Base-by-base conservation (phyloP, 1,140 invertebrate species). In the Drosophila melanogaster region DNA sequence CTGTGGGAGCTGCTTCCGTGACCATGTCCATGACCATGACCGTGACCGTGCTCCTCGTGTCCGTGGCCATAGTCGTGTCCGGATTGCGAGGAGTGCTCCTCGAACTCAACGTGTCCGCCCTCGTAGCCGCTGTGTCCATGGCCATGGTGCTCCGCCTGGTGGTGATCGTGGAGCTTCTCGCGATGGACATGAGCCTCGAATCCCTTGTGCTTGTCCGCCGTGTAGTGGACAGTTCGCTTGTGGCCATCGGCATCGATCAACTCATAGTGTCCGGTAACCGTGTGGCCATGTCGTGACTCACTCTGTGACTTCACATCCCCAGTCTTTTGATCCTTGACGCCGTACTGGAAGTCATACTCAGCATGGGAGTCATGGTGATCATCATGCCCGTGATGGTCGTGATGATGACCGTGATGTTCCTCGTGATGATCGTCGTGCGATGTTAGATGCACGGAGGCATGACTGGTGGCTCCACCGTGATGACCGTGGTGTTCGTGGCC, bases 241-340 rank as follows among this genome's bases (percentile, higher is more conserved):
- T 92, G 90, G n/a, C 92, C 92, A 72, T 93, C 92, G 49, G 92
- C 90, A 60, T 93, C 92, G 57, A 92, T 81, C 71, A 92, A 79
- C 78, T 84, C 81, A 71, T 93, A 92, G 54, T 90, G 77, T 76
- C 92, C 92, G 70, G 91, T 77, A 56, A 92, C 92, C 74, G 84
- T 81, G 56, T 90, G 81, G 60, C 90, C 90, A 22, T 91, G 79
- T 47, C 86, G 67, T 14, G 61, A 50, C 49, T 91, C 90, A 43
- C 69, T 83, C 37, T 87, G 81, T 24, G 67, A 53, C 65, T 91
- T 83, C 4, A 87, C 70, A 67, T 91, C 90, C 47, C 90, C 90
- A 1, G 90, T 91, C 50, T 91, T 91, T 57, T 77, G 66, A 46
- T 91, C 90, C 72, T 90, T 81, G 40, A 91, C 90, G 19, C 86